A percentile compares a stretch with the other conserved stretches of the same genome.
Evolutionary conservation across 2,888 invertebrate species (phyloP).

Genomic region (Tachina grossa): DNA sequence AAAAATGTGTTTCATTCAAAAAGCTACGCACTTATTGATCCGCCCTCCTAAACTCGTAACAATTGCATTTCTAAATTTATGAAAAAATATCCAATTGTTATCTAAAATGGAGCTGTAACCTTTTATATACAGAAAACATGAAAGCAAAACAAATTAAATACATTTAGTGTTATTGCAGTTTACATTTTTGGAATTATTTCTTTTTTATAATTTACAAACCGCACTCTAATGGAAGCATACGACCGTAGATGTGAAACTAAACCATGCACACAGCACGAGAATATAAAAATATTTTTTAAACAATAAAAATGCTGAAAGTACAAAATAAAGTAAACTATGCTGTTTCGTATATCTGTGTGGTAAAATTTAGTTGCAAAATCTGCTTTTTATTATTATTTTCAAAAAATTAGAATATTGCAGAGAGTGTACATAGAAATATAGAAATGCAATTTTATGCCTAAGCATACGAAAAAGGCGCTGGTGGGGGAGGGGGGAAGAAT

Average conservation of each 20-base stretch:
- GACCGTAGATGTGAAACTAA: not conserved
- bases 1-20: too few species aligned
- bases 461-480: slow-evolving; percentile 37
- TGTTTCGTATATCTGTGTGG: slow-evolving; percentile 30
- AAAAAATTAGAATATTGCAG: slow-evolving; percentile 45
- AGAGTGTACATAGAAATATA: not conserved
- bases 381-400: slow-evolving; percentile 64
- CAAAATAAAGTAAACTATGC: slow-evolving; percentile 26
- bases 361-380: slow-evolving; percentile 59
- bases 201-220: slow-evolving; percentile 26
- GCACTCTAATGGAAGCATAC: not conserved
- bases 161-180: too few species aligned
- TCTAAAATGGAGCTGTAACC: too few species aligned
- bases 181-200: not conserved
- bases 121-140: too few species aligned
- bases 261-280: not conserved
- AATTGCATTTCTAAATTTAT: too few species aligned
- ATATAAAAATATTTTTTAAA: slow-evolving; percentile 25
- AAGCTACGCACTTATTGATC: too few species aligned
- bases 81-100: too few species aligned
- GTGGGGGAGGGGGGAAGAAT: too few species aligned
- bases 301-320: slow-evolving; percentile 27
- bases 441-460: slow-evolving; percentile 14
- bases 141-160: too few species aligned
- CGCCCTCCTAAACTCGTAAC: too few species aligned